phyloP scores from a whole-genome alignment of 2,797 vertebrate species.

The Coilia nasus region DNA sequence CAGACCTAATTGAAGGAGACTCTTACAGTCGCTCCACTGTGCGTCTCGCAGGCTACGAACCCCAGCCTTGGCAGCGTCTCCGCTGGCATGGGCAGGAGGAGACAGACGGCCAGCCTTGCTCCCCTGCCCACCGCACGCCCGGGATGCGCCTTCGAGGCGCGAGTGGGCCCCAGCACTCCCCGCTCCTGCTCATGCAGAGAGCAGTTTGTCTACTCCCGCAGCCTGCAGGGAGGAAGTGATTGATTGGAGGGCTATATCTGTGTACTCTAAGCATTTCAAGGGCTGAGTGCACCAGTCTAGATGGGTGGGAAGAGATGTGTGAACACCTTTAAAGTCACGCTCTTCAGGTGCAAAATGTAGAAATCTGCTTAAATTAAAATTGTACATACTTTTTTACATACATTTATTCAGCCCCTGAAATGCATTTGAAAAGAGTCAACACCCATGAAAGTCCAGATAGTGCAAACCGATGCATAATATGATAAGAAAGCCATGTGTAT shows the following conservation, averaged over 20 bases:
- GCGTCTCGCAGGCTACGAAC: slow-evolving; percentile 41
- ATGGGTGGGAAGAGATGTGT: not conserved
- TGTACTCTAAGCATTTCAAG: not conserved
- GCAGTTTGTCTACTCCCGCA: not conserved
- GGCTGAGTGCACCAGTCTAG: not conserved
- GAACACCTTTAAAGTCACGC: no score
- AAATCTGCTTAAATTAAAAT: not conserved
- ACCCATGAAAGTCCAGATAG: not conserved
- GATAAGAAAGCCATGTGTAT: no score
- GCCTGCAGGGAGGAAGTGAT: slow-evolving; percentile 11
- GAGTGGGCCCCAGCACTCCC: not conserved
- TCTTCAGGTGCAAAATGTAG: not conserved
- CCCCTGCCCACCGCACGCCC: not conserved
- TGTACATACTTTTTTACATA: not conserved
- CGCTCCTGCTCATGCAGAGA: not conserved
- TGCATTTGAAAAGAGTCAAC: not conserved
- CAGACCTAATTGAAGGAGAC: slow-evolving; percentile 71
- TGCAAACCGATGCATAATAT: not conserved
- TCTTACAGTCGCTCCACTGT: slow-evolving; percentile 66
- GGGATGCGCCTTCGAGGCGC: not conserved
- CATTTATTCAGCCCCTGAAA: not conserved
- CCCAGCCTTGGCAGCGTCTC: slow-evolving; percentile 33
- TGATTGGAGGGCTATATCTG: not conserved
- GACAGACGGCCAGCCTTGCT: slow-evolving; percentile 4
- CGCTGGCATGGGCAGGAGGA: slow-evolving; percentile 18